These are phyloP conservation scores for Salminus brasiliensis DNA, from an alignment of 2,113 vertebrate genomes.

Conservation along the genomic window DNA sequence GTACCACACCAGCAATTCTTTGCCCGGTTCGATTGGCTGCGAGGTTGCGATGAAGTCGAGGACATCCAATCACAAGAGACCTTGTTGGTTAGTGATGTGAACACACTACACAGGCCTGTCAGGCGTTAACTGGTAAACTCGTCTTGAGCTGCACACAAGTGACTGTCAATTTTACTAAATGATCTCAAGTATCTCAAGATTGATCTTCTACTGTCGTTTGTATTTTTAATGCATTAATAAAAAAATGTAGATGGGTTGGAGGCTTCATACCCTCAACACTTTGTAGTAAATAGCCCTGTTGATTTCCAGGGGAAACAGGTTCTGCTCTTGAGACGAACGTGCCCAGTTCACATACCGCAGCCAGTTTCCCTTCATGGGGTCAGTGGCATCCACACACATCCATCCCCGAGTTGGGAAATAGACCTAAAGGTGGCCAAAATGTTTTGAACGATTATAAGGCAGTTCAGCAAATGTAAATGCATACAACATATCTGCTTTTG, in stretches of 20 bases:
- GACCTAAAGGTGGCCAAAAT: constrained; percentile 65
- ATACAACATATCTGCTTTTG: too few species aligned
- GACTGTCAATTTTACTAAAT: neutral
- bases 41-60: constrained; percentile 74
- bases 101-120: constrained; percentile 64
- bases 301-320: constrained; percentile 92
- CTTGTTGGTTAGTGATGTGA: constrained; percentile 73
- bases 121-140: constrained; percentile 27
- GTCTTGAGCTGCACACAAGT: neutral
- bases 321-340: constrained; percentile 87
- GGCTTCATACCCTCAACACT: constrained; percentile 84
- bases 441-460: neutral
- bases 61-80: constrained; percentile 78
- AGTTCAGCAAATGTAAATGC: too few species aligned
- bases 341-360: constrained; percentile 94
- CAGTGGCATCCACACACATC: constrained; percentile 95
- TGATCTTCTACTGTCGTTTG: neutral
- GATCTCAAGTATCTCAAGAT: neutral
- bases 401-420: constrained; percentile 91
- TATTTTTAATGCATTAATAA: too few species aligned
- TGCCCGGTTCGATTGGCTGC: constrained; percentile 90
- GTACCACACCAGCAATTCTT: constrained; percentile 95
- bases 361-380: constrained; percentile 92
- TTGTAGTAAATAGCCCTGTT: constrained; percentile 95
- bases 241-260: neutral